These are phyloP conservation scores for Yoshiicerus persimilis DNA, from an alignment of 1,140 invertebrate species.

Conservation along the genomic window DNA sequence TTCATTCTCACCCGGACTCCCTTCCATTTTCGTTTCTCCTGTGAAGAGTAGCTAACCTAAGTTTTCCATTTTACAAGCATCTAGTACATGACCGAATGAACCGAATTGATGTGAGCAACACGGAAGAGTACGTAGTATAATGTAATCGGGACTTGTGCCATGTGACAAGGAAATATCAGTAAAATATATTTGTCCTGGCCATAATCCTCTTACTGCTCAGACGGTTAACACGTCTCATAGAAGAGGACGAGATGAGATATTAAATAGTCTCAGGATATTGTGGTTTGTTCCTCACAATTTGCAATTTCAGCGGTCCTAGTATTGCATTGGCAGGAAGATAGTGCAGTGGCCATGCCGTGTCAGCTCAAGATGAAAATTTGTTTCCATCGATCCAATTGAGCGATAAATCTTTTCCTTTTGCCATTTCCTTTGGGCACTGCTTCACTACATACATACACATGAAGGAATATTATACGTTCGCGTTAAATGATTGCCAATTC, in stretches of 20 bases:
- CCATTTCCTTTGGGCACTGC: not conserved
- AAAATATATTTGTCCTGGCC: not conserved
- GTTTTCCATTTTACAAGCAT: not conserved
- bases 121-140: not conserved
- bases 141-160: not conserved
- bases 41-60: not conserved
- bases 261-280: slow-evolving; percentile 5
- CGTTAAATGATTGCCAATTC: not conserved
- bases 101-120: not conserved
- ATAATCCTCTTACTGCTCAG: not conserved
- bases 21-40: not conserved
- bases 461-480: not conserved
- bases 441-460: not conserved
- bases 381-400: not conserved
- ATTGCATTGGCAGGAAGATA: not conserved
- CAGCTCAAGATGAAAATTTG: slow-evolving; percentile 3
- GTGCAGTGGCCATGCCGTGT: slow-evolving; percentile 1
- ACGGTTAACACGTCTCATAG: not conserved
- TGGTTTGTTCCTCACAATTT: not conserved
- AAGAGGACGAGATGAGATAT: not conserved
- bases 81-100: not conserved
- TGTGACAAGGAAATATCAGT: slow-evolving; percentile 1
- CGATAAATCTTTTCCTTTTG: not conserved
- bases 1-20: not conserved
- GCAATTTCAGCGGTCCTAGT: not conserved